phyloP scores from a whole-genome alignment of 2,888 invertebrate species.

The Sussaba pulchella region DNA sequence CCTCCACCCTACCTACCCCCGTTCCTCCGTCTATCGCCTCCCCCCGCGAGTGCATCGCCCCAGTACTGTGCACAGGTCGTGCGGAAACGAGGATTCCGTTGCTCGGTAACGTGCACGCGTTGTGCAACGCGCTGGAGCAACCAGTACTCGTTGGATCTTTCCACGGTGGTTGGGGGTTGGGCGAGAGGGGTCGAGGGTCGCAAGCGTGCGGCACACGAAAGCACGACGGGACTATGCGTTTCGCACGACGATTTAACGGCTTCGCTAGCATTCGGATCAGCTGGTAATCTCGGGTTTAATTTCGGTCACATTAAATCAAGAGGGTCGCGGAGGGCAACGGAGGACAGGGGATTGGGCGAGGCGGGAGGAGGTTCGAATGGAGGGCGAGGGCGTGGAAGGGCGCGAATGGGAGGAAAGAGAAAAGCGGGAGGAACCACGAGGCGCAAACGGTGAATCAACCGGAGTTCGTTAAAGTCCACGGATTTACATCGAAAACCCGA shows the following conservation, averaged over 20 bases:
- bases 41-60: no score
- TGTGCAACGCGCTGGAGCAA: no score
- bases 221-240: constrained; percentile 45
- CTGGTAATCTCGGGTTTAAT: constrained; percentile 81
- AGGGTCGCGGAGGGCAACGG: constrained; percentile 41
- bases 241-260: constrained; percentile 77
- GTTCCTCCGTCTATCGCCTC: not conserved
- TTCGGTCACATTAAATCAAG: constrained; percentile 79
- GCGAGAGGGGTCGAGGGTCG: not conserved
- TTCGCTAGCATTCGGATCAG: constrained; percentile 74
- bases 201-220: not conserved
- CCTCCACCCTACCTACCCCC: not conserved
- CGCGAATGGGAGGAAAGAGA: constrained; percentile 35
- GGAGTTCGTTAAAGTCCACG: constrained; percentile 63
- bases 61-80: no score
- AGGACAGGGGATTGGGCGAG: constrained; percentile 49
- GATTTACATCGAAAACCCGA: constrained; percentile 61
- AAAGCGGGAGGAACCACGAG: constrained; percentile 57
- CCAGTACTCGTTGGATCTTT: no score
- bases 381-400: constrained; percentile 44
- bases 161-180: no score
- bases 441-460: constrained; percentile 32
- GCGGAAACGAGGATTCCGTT: no score
- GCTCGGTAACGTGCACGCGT: no score
- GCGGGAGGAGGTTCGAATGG: constrained; percentile 56